Evolutionary conservation across 2,113 vertebrate genomes (phyloP).

Genomic region (Psilopogon haemacephalus): DNA sequence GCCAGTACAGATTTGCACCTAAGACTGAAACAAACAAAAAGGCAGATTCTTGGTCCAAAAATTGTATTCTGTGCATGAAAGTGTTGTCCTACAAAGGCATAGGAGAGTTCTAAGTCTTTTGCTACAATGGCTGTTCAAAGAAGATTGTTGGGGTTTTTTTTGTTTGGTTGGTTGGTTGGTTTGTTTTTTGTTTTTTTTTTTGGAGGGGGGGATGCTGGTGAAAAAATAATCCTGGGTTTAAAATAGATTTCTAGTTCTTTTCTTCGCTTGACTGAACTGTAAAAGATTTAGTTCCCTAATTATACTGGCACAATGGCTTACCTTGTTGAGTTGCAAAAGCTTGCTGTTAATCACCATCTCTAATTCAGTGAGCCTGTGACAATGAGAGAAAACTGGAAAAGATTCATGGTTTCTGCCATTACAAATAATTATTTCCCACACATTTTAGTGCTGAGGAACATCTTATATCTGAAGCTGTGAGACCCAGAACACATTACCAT

Average conservation of each 20-base stretch:
- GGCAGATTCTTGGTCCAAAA: background rate
- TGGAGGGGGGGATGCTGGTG: fast-evolving
- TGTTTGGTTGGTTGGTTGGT: no score
- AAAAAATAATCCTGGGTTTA: background rate
- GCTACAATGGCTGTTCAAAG: background rate
- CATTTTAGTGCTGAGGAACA: background rate
- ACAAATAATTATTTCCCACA: background rate
- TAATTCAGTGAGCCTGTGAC: background rate
- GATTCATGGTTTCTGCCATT: background rate
- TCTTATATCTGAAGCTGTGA: background rate
- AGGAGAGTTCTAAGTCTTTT: background rate
- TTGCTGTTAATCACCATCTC: conserved; percentile 39
- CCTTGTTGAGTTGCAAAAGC: background rate
- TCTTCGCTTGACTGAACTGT: conserved; percentile 1
- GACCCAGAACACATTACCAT: background rate
- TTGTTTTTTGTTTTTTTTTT: background rate
- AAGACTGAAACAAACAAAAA: background rate
- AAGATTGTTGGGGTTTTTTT: no score
- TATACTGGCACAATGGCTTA: conserved; percentile 32
- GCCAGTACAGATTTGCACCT: background rate
- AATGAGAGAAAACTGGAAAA: conserved; percentile 17
- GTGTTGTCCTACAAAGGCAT: background rate
- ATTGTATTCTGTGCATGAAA: background rate
- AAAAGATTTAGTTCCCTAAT: conserved; percentile 54
- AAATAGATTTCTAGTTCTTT: conserved; percentile 41